phyloP scores from a whole-genome alignment of 1,140 invertebrate genomes.

The Brachionus asplanchnoidis region DNA sequence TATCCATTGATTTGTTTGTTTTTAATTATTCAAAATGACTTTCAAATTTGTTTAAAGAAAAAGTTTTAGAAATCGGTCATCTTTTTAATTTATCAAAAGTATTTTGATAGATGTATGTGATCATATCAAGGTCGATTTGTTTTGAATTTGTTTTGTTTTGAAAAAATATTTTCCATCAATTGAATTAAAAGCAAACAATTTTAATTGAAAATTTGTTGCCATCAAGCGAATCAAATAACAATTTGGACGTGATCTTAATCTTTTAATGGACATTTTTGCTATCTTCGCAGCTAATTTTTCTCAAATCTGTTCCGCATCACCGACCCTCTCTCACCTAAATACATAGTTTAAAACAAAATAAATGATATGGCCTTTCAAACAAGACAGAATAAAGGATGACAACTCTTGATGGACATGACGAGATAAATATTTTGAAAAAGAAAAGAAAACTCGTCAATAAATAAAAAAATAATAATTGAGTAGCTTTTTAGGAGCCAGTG shows the following conservation, averaged over 20 bases:
- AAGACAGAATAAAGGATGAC: background rate
- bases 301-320: background rate
- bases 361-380: background rate
- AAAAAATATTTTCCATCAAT: background rate
- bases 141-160: background rate
- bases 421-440: background rate
- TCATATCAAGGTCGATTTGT: background rate
- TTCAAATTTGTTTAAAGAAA: background rate
- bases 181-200: background rate
- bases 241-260: background rate
- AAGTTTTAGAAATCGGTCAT: background rate
- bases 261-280: background rate
- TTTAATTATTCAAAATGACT: background rate
- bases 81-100: background rate
- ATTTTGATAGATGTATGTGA: background rate
- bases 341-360: background rate
- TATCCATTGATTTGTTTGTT: background rate
- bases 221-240: background rate
- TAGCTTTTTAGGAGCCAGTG: background rate
- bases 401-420: background rate
- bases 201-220: background rate
- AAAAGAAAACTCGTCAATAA: background rate
- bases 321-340: background rate
- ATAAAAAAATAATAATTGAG: background rate
- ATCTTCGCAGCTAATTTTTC: background rate